Conservation (phyloP, 1,140 invertebrate genomes). For the Eriocheir sinensis region DNA sequence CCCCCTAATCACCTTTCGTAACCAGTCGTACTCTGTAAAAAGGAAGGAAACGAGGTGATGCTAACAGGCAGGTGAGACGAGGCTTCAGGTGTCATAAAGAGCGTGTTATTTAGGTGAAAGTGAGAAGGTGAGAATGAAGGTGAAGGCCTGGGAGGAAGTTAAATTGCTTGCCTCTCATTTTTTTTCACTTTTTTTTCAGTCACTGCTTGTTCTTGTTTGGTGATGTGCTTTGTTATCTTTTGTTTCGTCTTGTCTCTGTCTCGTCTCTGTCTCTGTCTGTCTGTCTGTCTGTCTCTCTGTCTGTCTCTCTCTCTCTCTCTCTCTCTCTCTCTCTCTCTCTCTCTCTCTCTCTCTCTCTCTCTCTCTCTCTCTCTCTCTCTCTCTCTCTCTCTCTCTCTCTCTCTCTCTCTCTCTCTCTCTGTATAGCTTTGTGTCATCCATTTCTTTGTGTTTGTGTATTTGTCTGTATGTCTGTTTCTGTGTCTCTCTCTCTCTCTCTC, state of each 20-base stretch:
- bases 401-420: not conserved
- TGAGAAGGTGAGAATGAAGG: too few species aligned
- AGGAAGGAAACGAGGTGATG: too few species aligned
- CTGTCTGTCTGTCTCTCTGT: not conserved
- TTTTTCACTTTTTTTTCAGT: not conserved
- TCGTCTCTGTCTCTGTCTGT: slow-evolving; percentile 11
- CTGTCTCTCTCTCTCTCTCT: not conserved
- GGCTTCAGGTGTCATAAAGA: too few species aligned
- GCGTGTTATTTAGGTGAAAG: too few species aligned
- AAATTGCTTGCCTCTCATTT: not conserved
- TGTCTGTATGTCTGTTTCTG: not conserved
- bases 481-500: slow-evolving; percentile 11
- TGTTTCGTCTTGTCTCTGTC: not conserved
- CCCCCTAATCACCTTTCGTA: not conserved
- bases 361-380: slow-evolving; percentile 11
- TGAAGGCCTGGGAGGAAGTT: not conserved
- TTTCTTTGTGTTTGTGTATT: not conserved
- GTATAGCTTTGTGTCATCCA: not conserved
- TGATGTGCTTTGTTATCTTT: not conserved
- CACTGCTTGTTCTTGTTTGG: not conserved
- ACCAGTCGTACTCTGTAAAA: not conserved
- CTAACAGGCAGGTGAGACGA: too few species aligned
- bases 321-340: slow-evolving; percentile 11
- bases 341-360: slow-evolving; percentile 11
- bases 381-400: not conserved